Evolutionary conservation across 1,140 invertebrate species (phyloP), one percentile per base, ranked within the genome.

Genomic region (Archivesica marissinica): DNA sequence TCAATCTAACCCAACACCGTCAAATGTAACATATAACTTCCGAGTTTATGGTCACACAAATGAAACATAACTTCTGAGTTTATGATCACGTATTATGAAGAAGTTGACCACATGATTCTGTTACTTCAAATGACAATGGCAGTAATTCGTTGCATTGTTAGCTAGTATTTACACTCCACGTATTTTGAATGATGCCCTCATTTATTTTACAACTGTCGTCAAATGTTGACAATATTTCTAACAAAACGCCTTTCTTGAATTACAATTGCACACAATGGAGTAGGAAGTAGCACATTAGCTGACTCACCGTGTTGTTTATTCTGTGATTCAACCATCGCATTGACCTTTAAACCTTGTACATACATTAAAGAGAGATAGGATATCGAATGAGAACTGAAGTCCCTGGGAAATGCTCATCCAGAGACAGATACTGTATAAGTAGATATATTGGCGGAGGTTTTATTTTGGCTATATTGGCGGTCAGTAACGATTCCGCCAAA

Each of bases 21-120:
- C 33, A 64, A 64, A 64, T 64, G 59, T 35, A 64, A 64, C 59
- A 64, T 64, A 64, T 64, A 64, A 17, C 59, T 64, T 64, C 59
- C 59, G 59, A 64, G 33, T 64, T 66, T 70, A 70, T 70, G 66
- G 25, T 23, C 39, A 6, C 28, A 38, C 39, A 28, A n/a, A n/a
- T 35, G 38, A 64, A 30, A 64, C 38, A 64, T 64, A 64, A 17
- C 59, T 64, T 64, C 59, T 33, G 59, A 64, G 33, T 64, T 66
- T 70, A 70, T 70, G 66, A 44, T 23, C 39, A 6, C 28, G n/a
- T 66, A 28, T 44, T 47, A 30, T 41, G 13, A 70, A 44, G 38
- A 70, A 70, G 41, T 70, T 39, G 25, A 70, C 66, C 41, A 70
- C 3, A 41, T 70, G 66, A 70, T 70, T 70, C 39, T 70, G 38